Conservation (phyloP, 1,140 invertebrate genomes). For the Drosophila kohkoa region DNA sequence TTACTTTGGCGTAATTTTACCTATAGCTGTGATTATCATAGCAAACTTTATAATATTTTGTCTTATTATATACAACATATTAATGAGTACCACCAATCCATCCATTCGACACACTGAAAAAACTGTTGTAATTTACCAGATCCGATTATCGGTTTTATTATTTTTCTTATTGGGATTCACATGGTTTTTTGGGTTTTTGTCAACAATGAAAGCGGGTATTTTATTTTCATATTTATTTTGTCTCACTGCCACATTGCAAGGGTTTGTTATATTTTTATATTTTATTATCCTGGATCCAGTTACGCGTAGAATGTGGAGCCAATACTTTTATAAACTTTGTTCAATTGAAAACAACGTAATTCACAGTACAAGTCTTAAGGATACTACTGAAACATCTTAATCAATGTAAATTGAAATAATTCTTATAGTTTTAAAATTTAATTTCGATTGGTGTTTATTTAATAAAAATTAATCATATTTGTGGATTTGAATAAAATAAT, state of each 20-base stretch:
- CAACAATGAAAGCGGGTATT: conserved; percentile 85
- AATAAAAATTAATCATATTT: background rate
- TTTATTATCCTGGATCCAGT: conserved; percentile 88
- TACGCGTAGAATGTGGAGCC: conserved; percentile 86
- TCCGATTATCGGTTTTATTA: conserved; percentile 86
- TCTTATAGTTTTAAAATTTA: background rate
- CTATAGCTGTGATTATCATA: conserved; percentile 85
- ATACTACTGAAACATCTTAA: conserved; percentile 51
- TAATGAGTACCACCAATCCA: conserved; percentile 83
- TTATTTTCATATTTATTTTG: conserved; percentile 88
- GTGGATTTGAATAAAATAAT: background rate
- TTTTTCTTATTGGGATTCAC: conserved; percentile 88
- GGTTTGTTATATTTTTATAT: conserved; percentile 88
- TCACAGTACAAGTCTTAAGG: conserved; percentile 43
- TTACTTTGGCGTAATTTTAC: conserved; percentile 86
- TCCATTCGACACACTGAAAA: conserved; percentile 85
- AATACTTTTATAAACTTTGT: conserved; percentile 44
- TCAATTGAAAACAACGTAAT: conserved; percentile 27
- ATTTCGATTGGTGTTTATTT: background rate
- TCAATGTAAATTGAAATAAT: conserved; percentile 1
- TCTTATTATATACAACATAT: conserved; percentile 86
- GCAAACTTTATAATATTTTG: conserved; percentile 87
- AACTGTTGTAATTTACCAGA: conserved; percentile 86
- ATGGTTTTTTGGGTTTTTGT: conserved; percentile 88
- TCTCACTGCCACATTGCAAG: conserved; percentile 87